Base-by-base conservation (phyloP, 1,140 invertebrate genomes). In the Euura saliciscinereae region DNA sequence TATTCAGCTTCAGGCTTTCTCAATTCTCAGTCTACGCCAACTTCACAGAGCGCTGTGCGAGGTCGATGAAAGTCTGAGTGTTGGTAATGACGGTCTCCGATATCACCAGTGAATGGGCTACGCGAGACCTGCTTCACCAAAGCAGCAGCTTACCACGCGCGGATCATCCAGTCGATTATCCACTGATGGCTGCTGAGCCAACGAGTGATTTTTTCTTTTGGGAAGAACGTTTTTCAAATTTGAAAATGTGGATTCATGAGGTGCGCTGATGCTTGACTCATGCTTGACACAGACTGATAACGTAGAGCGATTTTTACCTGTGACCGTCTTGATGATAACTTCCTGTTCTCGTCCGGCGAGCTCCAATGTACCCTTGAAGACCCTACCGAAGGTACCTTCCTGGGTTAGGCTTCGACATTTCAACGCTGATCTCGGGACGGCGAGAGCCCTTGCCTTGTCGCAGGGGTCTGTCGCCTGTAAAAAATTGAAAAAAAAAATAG, bases 271-370 rank as follows among this genome's bases (percentile, higher is more conserved):
- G 71, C 66, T 76, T 76, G 72, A 6, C n/a, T 74, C 69, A 70
- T 59, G 7, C 46, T 70, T 28, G 44, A 68, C 11, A 69, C 28
- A 28, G 28, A 1, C 28, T 28, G 28, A 28, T 28, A 28, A n/a
- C 1, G 66, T 28, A 71, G 13, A 70, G 42, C n/a, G 72, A 43
- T 51, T 76, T 77, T 83, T 87, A 95, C 94, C 94, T 86, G 93
- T 92, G 44, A 95, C 93, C 44, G 95, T 96, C 88, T 97, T 97
- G 70, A 97, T 92, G 73, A 94, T 90, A 43, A 96, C 93, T 81
- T 95, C 92, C 80, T 95, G 91, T 6, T 93, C 91, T 28, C 90
- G 90, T 4, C 91, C 92, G 59, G 87, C 86, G n/a, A 86, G 70
- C 65, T 91, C 87, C 78, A 94, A 87, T 45, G 91, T 91, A 45